phyloP scores from a whole-genome alignment of 2,113 vertebrate genomes.

The Onychorhynchus coronatus region DNA sequence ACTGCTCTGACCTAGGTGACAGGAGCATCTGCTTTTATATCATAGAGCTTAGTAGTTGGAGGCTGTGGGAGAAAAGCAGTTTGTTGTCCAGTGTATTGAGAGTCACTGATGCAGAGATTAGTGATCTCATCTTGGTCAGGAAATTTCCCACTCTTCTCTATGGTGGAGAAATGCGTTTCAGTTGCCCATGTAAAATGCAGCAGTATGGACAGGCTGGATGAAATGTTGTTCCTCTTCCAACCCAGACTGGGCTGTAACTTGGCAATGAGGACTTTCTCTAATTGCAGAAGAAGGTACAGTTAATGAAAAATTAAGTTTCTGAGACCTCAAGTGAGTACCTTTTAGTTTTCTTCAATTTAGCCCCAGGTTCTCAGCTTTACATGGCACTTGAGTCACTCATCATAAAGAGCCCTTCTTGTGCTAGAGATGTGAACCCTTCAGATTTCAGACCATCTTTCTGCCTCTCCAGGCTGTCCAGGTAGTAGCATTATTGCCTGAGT shows the following conservation, averaged over 20 bases:
- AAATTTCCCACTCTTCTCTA: background rate
- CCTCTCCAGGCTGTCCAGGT: background rate
- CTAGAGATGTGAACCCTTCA: background rate
- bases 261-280: background rate
- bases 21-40: background rate
- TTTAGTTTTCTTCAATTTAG: background rate
- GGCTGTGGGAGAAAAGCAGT: background rate
- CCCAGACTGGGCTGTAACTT: background rate
- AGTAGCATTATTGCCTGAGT: background rate
- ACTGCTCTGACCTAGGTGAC: background rate
- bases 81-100: background rate
- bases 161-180: background rate
- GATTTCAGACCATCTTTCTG: background rate
- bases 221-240: background rate
- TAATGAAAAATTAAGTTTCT: background rate
- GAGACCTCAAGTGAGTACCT: background rate
- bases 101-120: background rate
- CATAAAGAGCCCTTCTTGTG: background rate
- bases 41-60: background rate
- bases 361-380: background rate
- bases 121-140: background rate
- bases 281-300: background rate
- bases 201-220: background rate
- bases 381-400: background rate
- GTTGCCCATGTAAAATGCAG: background rate